phyloP scores from a whole-genome alignment of 1,140 invertebrate genomes.

The Drosophila rufa region DNA sequence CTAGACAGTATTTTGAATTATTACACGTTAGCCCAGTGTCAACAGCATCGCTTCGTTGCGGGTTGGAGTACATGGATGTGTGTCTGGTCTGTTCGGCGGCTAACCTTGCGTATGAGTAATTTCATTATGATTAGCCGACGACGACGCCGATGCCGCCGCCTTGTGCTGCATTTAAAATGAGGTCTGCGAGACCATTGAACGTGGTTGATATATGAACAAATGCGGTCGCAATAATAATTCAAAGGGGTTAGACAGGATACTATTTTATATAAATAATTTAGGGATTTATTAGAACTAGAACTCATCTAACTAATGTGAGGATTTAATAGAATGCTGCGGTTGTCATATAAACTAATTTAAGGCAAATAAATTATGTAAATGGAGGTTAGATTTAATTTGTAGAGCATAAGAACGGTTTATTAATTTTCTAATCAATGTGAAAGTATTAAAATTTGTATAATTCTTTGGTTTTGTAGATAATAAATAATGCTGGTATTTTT shows the following conservation, averaged over 20 bases:
- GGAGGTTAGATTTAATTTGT: too few relatives aligned
- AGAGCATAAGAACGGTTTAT: too few relatives aligned
- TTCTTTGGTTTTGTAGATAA: too few relatives aligned
- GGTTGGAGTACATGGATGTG: constrained; percentile 28
- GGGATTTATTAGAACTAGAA: neutral
- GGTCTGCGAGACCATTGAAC: constrained; percentile 36
- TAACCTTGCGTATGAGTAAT: constrained; percentile 81
- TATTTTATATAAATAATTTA: neutral
- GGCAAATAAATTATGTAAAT: too few relatives aligned
- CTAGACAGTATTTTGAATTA: constrained; percentile 73
- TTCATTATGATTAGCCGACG: constrained; percentile 54
- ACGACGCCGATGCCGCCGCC: constrained; percentile 2
- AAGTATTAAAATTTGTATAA: too few relatives aligned
- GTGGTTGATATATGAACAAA: constrained; percentile 14
- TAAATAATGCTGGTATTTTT: too few relatives aligned
- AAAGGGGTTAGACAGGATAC: neutral
- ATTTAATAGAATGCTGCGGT: neutral
- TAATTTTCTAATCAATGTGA: too few relatives aligned
- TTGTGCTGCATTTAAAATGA: constrained; percentile 53
- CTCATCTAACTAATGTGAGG: neutral
- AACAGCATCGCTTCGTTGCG: constrained; percentile 20
- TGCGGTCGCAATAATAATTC: neutral
- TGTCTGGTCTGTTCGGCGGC: constrained; percentile 57
- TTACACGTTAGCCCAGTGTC: constrained; percentile 49
- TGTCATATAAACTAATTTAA: too few relatives aligned